Base-by-base conservation (phyloP, 2,113 vertebrate genomes). In the Gymnogyps californianus region DNA sequence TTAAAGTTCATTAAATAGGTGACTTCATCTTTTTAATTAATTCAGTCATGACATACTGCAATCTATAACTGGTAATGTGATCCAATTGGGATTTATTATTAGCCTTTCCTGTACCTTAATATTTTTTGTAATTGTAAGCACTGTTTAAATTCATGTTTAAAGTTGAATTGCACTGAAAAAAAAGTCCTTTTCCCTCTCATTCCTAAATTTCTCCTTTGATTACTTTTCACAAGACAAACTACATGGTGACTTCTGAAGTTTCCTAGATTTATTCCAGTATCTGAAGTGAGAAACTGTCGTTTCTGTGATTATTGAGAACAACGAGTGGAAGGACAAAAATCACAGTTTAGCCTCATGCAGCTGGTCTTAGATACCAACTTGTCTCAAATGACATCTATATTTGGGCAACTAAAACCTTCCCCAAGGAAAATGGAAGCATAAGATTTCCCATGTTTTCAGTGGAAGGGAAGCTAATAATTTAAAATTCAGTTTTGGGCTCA, bases 21-120 rank as follows among this genome's bases (percentile, higher is more conserved):
- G 64, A 89, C 79, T 95, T 95, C 38, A 86, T 79, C 29, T 93
- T 91, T 96, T 69, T 82, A 95, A 57, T 95, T 96, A 97, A 95
- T 97, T 97, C 72, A 95, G 29, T 77, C 58, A 94, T 90, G 44
- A 91, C 17, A 66, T 74, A 93, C 32, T 84, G 18, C 5, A 92
- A 11, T 70, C 25, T 76, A 8, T 85, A 92, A 47, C 46, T n/a
- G n/a, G 20, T 83, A 92, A 94, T 46, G 9, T 10, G 36, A 80
- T 90, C 19, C 44, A 90, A 5, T 62, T 95, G 87, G 21, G 13
- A 85, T 92, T 87, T 42, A 44, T 54, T 83, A 66, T 66, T 96
- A 40, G 4, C 12, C 9, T 87, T 94, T 96, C 67, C 38, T 80
- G 11, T 67, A 71, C 26, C 61, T 90, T 79, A 62, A 82, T 18